These are phyloP conservation scores for Sarcophaga carnaria DNA, from an alignment of 2,888 invertebrate genomes.

Conservation along the genomic window DNA sequence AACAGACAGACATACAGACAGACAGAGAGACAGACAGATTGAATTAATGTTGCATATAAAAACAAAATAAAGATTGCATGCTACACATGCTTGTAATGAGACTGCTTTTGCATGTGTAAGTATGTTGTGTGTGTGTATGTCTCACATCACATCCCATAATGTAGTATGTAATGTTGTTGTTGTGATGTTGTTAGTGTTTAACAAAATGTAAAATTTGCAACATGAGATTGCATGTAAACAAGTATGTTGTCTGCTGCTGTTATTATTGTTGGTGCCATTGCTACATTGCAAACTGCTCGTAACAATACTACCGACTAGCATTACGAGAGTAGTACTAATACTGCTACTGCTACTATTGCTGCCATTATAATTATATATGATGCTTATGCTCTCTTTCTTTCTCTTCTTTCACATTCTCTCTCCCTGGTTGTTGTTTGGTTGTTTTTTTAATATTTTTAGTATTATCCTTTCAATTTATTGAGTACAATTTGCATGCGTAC, in stretches of 20 bases:
- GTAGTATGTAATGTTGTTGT: slow-evolving; percentile 3
- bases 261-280: slow-evolving; percentile 38
- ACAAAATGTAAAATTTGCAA: slow-evolving; percentile 59
- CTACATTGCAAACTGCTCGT: slow-evolving; percentile 25
- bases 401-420: too few species aligned
- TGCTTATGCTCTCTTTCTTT: too few species aligned
- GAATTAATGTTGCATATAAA: slow-evolving; percentile 27
- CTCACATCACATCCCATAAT: too few species aligned
- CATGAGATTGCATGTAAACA: slow-evolving; percentile 67
- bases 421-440: background rate
- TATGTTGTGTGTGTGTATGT: background rate
- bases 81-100: background rate
- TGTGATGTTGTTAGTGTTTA: slow-evolving; percentile 58
- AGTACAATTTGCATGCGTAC: background rate
- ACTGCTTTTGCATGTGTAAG: slow-evolving; percentile 3
- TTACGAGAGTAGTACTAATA: background rate
- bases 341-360: background rate
- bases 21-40: background rate
- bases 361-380: background rate
- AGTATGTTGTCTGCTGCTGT: slow-evolving; percentile 55
- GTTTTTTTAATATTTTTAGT: background rate
- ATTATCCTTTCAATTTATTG: slow-evolving; percentile 2
- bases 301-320: background rate
- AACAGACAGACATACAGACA: background rate
- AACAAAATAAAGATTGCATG: slow-evolving; percentile 4